Conservation (phyloP, 2,113 vertebrate genomes). For the Perca flavescens region DNA sequence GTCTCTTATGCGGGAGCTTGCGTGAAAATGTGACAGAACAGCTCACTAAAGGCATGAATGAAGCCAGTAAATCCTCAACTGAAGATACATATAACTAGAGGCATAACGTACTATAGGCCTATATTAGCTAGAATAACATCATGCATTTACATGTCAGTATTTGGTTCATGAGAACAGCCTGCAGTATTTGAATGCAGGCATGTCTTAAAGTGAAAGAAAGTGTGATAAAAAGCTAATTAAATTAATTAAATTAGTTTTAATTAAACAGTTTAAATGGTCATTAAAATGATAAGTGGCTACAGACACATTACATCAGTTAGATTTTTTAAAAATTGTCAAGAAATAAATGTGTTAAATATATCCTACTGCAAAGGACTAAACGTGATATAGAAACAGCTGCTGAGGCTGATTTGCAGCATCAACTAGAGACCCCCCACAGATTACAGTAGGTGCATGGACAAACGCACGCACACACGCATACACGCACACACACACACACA, state of each 20-base stretch:
- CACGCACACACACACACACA: background rate
- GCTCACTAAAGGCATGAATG: too few relatives aligned
- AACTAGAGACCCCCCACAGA: background rate
- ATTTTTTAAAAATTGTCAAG: background rate
- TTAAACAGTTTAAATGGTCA: background rate
- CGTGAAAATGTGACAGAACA: background rate
- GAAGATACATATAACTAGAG: too few relatives aligned
- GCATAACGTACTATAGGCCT: too few relatives aligned
- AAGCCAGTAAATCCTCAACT: too few relatives aligned
- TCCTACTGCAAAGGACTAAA: background rate
- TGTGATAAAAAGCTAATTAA: background rate
- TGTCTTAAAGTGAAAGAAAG: background rate
- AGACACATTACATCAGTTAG: background rate
- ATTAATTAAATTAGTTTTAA: background rate
- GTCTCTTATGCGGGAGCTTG: background rate
- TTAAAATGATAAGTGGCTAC: background rate
- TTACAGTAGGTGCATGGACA: background rate
- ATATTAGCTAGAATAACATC: background rate
- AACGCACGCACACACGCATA: background rate
- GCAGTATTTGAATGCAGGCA: background rate
- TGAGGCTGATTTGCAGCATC: background rate
- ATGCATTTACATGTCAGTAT: background rate
- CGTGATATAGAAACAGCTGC: background rate
- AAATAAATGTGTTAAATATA: background rate
- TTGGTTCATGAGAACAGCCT: background rate